Evolutionary conservation across 2,113 vertebrate species (phyloP).

Genomic region (Empidonax traillii): DNA sequence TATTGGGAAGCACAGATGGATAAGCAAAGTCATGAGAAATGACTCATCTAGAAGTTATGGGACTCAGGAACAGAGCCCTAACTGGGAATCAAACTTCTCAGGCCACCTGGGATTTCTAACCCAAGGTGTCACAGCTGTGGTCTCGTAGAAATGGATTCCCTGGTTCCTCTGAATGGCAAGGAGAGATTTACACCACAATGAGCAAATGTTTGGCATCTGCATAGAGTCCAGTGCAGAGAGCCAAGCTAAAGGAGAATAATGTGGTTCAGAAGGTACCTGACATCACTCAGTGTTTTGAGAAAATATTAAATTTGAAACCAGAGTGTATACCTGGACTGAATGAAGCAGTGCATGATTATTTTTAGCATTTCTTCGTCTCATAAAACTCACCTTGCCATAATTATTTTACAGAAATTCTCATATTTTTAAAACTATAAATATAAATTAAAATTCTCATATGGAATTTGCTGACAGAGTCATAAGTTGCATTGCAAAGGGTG

Average conservation of each 20-base stretch:
- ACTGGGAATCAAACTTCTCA: background rate
- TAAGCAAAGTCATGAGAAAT: background rate
- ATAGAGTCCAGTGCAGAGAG: background rate
- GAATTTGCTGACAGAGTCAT: background rate
- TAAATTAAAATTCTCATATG: background rate
- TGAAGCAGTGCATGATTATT: background rate
- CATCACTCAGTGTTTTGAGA: background rate
- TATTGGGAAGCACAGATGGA: background rate
- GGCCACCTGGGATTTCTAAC: background rate
- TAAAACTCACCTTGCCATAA: background rate
- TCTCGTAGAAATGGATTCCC: slow-evolving; percentile 19
- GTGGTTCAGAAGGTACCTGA: background rate
- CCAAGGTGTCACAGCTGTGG: slow-evolving; percentile 41
- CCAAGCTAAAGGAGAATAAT: accelerated
- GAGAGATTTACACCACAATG: background rate
- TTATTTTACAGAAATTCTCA: background rate
- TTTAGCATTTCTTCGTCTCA: background rate
- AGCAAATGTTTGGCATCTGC: background rate
- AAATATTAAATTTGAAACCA: background rate
- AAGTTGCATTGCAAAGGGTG: background rate
- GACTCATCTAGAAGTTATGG: background rate
- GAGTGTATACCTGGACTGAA: background rate
- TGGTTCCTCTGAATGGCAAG: slow-evolving; percentile 62
- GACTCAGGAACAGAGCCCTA: background rate
- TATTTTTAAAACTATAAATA: background rate